Conservation (phyloP, 2,888 invertebrate species). For the Acutogordius australiensis region DNA sequence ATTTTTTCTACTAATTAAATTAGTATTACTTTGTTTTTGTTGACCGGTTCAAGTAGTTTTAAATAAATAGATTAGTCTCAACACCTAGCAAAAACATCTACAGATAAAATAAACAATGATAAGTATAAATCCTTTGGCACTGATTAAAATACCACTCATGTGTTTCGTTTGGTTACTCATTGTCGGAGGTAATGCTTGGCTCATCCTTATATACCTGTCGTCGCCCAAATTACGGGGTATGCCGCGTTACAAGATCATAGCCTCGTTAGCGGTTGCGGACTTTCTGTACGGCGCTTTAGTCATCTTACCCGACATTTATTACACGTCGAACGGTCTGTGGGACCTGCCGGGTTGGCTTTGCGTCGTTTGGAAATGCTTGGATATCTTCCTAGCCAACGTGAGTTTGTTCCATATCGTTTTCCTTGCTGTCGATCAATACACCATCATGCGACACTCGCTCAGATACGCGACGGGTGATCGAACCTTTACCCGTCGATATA, state of each 20-base stretch:
- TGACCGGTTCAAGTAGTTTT: too few relatives aligned
- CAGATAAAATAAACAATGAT: too few relatives aligned
- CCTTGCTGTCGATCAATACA: background rate
- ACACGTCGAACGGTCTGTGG: background rate
- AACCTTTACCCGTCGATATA: background rate
- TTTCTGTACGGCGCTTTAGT: background rate
- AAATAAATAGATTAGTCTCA: too few relatives aligned
- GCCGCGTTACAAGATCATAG: background rate
- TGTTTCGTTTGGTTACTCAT: background rate
- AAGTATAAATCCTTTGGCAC: too few relatives aligned
- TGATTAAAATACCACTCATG: background rate
- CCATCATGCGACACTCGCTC: background rate
- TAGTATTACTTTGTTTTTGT: too few relatives aligned
- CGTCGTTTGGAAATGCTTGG: background rate
- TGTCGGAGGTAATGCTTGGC: background rate
- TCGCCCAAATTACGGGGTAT: background rate
- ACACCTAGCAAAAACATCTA: too few relatives aligned
- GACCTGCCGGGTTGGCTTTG: background rate
- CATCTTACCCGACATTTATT: background rate
- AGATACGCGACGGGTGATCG: too few relatives aligned
- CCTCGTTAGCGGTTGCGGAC: background rate
- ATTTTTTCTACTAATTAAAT: too few relatives aligned
- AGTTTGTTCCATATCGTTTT: background rate
- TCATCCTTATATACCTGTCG: background rate
- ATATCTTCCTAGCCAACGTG: background rate